Conservation (phyloP, 2,888 invertebrate genomes). For the Perizoma flavofasciatum region DNA sequence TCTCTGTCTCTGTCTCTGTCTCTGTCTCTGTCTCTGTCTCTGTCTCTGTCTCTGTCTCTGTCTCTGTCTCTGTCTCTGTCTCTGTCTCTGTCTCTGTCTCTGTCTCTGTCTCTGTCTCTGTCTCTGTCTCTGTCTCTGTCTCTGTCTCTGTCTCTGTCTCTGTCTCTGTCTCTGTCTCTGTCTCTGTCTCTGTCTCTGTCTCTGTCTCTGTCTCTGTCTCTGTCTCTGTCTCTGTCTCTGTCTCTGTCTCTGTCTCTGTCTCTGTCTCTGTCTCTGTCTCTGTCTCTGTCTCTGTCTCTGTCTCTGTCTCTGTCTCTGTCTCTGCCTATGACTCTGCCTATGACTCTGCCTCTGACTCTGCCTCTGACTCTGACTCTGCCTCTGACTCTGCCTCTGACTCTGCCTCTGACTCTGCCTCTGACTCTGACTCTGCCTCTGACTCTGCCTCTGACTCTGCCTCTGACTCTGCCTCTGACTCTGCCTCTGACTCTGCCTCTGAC, state of each 20-base stretch:
- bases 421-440: no score
- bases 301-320: no score
- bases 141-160: constrained; percentile 3
- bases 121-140: constrained; percentile 2
- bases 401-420: no score
- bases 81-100: constrained; percentile 5
- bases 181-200: constrained; percentile 1
- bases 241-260: not conserved
- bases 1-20: constrained; percentile 11
- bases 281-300: no score
- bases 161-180: constrained; percentile 3
- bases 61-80: constrained; percentile 8
- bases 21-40: constrained; percentile 8
- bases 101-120: constrained; percentile 3
- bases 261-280: not conserved
- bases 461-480: no score
- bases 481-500: no score
- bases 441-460: no score
- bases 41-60: constrained; percentile 7
- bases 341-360: no score
- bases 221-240: not conserved
- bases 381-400: no score
- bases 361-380: no score
- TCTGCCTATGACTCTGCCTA: no score
- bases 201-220: not conserved